Conservation (phyloP, 2,888 invertebrate genomes). For the Eupithecia centaureata region DNA sequence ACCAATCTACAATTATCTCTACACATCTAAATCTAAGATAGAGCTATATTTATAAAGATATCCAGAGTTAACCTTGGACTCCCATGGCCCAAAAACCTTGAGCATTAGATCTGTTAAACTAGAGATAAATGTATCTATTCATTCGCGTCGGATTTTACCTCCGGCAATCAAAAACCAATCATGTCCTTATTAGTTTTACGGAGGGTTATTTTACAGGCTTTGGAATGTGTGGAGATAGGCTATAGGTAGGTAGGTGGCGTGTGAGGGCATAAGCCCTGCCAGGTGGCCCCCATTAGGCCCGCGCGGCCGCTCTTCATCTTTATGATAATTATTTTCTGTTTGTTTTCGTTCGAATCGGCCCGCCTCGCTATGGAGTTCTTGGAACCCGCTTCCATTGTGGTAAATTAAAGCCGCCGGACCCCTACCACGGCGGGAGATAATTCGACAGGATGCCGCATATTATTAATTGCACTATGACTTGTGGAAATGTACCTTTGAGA, state of each 20-base stretch:
- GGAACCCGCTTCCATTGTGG: slow-evolving; percentile 83
- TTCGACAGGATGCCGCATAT: slow-evolving; percentile 84
- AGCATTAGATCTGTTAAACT: slow-evolving; percentile 30
- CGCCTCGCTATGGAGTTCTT: slow-evolving; percentile 79
- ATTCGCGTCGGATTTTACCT: slow-evolving; percentile 44
- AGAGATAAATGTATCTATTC: slow-evolving; percentile 29
- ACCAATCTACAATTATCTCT: not conserved
- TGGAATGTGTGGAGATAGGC: slow-evolving; percentile 26
- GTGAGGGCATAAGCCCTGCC: slow-evolving; percentile 65
- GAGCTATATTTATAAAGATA: not conserved
- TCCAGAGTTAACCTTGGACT: slow-evolving; percentile 15
- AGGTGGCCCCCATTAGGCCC: slow-evolving; percentile 81
- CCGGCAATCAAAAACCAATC: slow-evolving; percentile 65
- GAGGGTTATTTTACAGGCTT: slow-evolving; percentile 44
- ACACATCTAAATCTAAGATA: not conserved
- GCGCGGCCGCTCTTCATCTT: slow-evolving; percentile 84
- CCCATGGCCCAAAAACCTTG: slow-evolving; percentile 13
- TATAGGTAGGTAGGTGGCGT: slow-evolving; percentile 39
- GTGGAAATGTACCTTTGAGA: slow-evolving; percentile 81
- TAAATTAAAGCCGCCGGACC: slow-evolving; percentile 84
- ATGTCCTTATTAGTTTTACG: slow-evolving; percentile 59
- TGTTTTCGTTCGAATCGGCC: slow-evolving; percentile 83
- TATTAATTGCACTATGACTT: slow-evolving; percentile 85
- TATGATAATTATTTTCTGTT: slow-evolving; percentile 85
- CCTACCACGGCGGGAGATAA: slow-evolving; percentile 83